These are phyloP conservation scores for Myripristis murdjan DNA, from an alignment of 2,797 vertebrate species.

Conservation along the genomic window DNA sequence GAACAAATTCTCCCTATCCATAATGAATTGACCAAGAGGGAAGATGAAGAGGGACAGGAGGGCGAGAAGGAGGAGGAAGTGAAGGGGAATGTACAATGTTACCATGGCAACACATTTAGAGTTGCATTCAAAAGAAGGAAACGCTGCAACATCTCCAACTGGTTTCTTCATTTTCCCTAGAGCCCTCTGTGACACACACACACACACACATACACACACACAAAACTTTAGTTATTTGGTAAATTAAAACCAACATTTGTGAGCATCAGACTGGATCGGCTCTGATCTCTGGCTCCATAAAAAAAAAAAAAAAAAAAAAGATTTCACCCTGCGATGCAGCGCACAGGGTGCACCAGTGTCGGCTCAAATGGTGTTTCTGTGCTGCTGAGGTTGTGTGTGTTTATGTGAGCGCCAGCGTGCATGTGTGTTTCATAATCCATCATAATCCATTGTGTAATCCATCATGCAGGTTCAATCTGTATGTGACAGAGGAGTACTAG, in stretches of 20 bases:
- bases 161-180: slow-evolving; percentile 34
- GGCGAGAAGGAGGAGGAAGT: slow-evolving; percentile 2
- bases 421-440: slow-evolving; percentile 59
- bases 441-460: slow-evolving; percentile 75
- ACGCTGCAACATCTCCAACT: slow-evolving; percentile 55
- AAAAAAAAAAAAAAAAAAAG: too few species aligned
- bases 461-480: slow-evolving; percentile 67
- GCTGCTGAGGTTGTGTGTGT: neutral
- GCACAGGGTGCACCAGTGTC: slow-evolving; percentile 24
- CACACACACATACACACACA: too few species aligned
- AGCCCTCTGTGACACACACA: slow-evolving; percentile 32
- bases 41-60: slow-evolving; percentile 31
- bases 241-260: slow-evolving; percentile 1
- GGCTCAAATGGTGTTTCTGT: slow-evolving; percentile 26
- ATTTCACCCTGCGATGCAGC: slow-evolving; percentile 27
- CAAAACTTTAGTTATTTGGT: slow-evolving; percentile 29
- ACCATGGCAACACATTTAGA: slow-evolving; percentile 67
- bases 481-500: slow-evolving; percentile 55
- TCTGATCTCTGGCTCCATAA: slow-evolving; percentile 16
- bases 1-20: slow-evolving; percentile 22
- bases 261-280: slow-evolving; percentile 23
- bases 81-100: slow-evolving; percentile 46
- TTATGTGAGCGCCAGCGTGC: neutral
- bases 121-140: slow-evolving; percentile 53
- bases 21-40: slow-evolving; percentile 50